Evolutionary conservation across 2,797 vertebrate genomes (phyloP).

Genomic region (Danio choprae): DNA sequence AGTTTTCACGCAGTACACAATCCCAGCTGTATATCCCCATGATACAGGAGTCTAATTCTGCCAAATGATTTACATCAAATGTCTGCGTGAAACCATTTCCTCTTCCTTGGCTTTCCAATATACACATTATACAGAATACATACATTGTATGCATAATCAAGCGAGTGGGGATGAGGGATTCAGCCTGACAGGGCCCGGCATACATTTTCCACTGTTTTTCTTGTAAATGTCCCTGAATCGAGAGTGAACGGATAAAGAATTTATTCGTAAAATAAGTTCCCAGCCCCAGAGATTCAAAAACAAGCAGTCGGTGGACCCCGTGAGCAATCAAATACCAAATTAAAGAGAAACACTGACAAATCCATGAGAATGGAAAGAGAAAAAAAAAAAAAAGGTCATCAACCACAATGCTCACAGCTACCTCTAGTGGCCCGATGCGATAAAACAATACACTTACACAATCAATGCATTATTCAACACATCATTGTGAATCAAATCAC

Average conservation of each 20-base stretch:
- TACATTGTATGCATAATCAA: conserved; percentile 61
- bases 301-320: conserved; percentile 34
- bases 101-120: conserved; percentile 63
- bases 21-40: conserved; percentile 70
- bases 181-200: conserved; percentile 54
- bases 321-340: conserved; percentile 35
- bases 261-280: conserved; percentile 57
- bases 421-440: conserved; percentile 74
- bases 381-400: neutral
- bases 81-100: conserved; percentile 68
- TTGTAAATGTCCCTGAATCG: conserved; percentile 56
- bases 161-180: conserved; percentile 59
- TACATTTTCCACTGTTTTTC: conserved; percentile 63
- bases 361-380: conserved; percentile 48
- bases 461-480: conserved; percentile 12
- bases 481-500: conserved; percentile 4
- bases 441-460: conserved; percentile 32
- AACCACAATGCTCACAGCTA: conserved; percentile 67
- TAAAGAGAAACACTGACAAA: conserved; percentile 36
- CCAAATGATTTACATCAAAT: conserved; percentile 74
- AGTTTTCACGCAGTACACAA: conserved; percentile 70
- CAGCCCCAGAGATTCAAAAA: conserved; percentile 42
- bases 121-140: conserved; percentile 63
- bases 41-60: conserved; percentile 66
- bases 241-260: conserved; percentile 54